Conservation (phyloP, 1,140 invertebrate genomes). For the Pseudomyrmex concolor region DNA sequence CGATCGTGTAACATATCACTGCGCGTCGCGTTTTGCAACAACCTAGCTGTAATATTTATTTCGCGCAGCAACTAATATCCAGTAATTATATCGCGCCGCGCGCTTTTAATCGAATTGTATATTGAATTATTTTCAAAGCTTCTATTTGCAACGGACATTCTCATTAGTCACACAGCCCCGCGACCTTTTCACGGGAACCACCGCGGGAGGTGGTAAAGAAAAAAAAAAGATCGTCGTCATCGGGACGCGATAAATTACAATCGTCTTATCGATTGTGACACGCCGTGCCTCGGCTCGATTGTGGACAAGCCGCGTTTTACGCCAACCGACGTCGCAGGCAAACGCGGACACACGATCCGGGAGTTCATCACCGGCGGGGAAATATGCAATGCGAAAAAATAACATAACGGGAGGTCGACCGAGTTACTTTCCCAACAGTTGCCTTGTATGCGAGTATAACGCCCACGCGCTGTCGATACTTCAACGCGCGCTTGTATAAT, state of each 20-base stretch:
- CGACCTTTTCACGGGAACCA: constrained; percentile 25
- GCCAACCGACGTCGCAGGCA: constrained; percentile 1
- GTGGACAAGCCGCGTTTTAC: constrained; percentile 55
- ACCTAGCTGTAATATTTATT: too few relatives aligned
- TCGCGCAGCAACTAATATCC: neutral
- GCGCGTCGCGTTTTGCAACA: too few relatives aligned
- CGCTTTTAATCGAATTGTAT: constrained; percentile 27
- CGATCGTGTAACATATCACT: too few relatives aligned
- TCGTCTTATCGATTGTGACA: constrained; percentile 67
- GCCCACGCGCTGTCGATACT: constrained; percentile 53
- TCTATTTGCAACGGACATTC: constrained; percentile 20
- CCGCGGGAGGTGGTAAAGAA: neutral
- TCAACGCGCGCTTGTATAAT: constrained; percentile 36
- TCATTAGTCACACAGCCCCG: constrained; percentile 43
- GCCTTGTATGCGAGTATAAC: constrained; percentile 52
- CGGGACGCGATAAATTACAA: constrained; percentile 66
- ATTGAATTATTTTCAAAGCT: constrained; percentile 39
- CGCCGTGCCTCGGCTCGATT: constrained; percentile 60
- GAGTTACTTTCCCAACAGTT: constrained; percentile 65
- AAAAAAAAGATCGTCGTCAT: constrained; percentile 64
- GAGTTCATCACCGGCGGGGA: constrained; percentile 51
- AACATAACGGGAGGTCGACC: constrained; percentile 59
- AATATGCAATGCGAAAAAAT: constrained; percentile 45
- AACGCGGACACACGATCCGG: constrained; percentile 12
- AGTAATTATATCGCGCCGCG: neutral